Conservation (phyloP, 92 coral and sea anemone species). For the Metridium senile region DNA sequence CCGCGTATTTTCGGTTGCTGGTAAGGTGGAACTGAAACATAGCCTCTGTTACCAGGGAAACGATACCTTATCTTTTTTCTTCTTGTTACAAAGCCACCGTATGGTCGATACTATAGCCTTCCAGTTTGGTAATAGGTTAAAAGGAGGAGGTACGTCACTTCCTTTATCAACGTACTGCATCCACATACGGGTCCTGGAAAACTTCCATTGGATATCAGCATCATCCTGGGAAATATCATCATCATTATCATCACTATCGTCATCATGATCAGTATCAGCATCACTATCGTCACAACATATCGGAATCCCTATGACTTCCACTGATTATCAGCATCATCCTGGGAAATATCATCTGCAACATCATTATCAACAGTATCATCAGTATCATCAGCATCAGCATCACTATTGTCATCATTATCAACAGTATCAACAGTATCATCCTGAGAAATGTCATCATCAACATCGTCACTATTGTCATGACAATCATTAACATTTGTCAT, state of each 20-base stretch:
- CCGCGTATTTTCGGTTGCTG: no score
- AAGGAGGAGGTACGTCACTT: slow-evolving; percentile 76
- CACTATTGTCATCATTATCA: no score
- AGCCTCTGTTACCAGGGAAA: neutral
- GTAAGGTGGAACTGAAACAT: neutral
- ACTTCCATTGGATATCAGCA: slow-evolving; percentile 89
- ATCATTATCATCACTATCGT: neutral
- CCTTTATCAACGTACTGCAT: slow-evolving; percentile 83
- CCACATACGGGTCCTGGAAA: slow-evolving; percentile 87
- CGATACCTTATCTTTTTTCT: neutral
- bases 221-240: slow-evolving; percentile 46
- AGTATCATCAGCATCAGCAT: no score
- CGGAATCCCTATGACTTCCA: no score
- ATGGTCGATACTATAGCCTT: slow-evolving; percentile 25
- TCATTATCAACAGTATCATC: no score
- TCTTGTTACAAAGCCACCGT: slow-evolving; percentile 11
- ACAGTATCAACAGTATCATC: no score
- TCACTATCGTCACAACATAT: no score
- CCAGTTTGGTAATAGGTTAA: slow-evolving; percentile 79
- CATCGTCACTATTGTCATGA: no score
- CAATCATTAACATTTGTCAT: no score
- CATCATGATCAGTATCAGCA: no score
- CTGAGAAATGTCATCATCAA: slow-evolving; percentile 14
- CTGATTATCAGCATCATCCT: slow-evolving; percentile 80
- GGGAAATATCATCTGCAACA: no score